Base-by-base conservation (phyloP, 2,113 vertebrate genomes). In the Anoplopoma fimbria region DNA sequence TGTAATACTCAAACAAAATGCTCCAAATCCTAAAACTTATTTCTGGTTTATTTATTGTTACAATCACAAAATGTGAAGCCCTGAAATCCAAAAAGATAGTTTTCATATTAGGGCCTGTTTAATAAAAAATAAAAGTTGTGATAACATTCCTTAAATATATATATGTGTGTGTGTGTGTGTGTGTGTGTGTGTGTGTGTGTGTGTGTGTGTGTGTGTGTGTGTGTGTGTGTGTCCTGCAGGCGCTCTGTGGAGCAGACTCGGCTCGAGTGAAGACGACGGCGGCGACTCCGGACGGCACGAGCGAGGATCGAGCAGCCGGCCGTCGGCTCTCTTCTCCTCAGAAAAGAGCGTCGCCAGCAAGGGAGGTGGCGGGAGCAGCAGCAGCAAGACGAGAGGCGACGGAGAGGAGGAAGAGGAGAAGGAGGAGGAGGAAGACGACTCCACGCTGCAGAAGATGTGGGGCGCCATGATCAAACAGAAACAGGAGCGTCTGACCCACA, bases 401-500 rank as follows among this genome's bases (percentile, higher is more conserved):
- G 0, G 88, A 29, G 81, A 63, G 29, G 70, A 82, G 74, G 74
- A 82, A 29, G 89, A 81, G 10, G 62, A 82, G 63, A 84, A 85
- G 6, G 72, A 47, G 10, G 86, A 88, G 10, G 97, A 98, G 87
- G 98, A 99, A 69, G 97, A 98, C 0, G 98, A 99, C 94, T 96
- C 97, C 0, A 96, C 96, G 78, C 95, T 99, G 17, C 98, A 99
- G 91, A 94, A 95, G 87, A 95, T 98, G 9, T 99, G 98, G 98
- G 98, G 98, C 27, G 97, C 97, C 90, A 96, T 99, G 92, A 99
- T 99, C 88, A 98, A 98, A 93, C 96, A 98, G 90, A 99, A 99
- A 14, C 92, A 93, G 88, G 96, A 99, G 92, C 95, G 96, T 9
- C 60, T 89, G 65, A 79, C 92, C 89, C 97, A 91, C 96, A 96